These are phyloP conservation scores for Eretmocerus hayati DNA, from an alignment of 2,888 invertebrate genomes.

Conservation along the genomic window DNA sequence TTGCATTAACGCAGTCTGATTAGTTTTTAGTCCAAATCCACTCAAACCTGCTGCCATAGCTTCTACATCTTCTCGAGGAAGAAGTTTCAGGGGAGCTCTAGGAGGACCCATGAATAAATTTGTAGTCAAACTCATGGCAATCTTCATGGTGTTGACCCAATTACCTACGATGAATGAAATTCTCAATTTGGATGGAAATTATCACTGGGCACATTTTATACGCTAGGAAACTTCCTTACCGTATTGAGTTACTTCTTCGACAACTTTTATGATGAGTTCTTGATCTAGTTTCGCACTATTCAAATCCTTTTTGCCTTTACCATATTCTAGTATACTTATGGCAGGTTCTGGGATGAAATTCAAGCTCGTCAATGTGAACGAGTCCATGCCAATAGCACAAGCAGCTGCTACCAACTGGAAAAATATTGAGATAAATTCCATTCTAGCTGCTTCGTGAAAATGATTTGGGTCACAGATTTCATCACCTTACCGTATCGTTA, in stretches of 20 bases:
- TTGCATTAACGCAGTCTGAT: background rate
- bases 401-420: conserved; percentile 56
- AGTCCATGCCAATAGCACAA: conserved; percentile 61
- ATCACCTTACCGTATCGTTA: conserved; percentile 57
- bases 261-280: conserved; percentile 34
- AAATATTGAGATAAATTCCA: no score
- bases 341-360: conserved; percentile 60
- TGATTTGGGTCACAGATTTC: conserved; percentile 40
- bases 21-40: conserved; percentile 18
- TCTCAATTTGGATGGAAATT: background rate
- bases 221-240: no score
- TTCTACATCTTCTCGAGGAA: conserved; percentile 46
- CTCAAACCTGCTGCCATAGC: conserved; percentile 35
- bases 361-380: conserved; percentile 63
- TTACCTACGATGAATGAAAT: conserved; percentile 46
- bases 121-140: conserved; percentile 58
- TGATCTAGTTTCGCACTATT: conserved; percentile 51
- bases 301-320: conserved; percentile 47
- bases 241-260: conserved; percentile 42
- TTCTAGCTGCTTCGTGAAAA: conserved; percentile 27
- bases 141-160: conserved; percentile 67
- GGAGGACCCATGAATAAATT: conserved; percentile 53
- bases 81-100: conserved; percentile 51
- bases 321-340: conserved; percentile 52
- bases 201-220: no score